A percentile compares a stretch with the other conserved stretches of the same genome.
Conservation (phyloP, 2,888 invertebrate genomes). For the Sarcophaga subvicina region DNA sequence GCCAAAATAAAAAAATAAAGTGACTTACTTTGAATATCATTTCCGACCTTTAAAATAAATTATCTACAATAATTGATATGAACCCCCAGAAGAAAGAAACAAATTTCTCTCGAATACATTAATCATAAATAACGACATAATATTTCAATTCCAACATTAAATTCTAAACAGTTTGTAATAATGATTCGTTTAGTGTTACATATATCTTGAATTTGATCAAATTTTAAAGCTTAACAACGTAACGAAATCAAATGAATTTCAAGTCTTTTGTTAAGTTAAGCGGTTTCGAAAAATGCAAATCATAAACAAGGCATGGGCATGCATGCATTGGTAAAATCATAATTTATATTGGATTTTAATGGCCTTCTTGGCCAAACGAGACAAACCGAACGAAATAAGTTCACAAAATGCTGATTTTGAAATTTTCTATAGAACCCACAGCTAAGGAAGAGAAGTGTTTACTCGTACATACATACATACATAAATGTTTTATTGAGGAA, state of each 20-base stretch:
- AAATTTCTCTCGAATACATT: no score
- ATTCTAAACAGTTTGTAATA: no score
- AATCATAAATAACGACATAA: no score
- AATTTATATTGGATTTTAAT: slow-evolving; percentile 47
- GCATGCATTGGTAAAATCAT: slow-evolving; percentile 9
- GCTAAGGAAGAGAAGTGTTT: not conserved
- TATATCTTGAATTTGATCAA: not conserved
- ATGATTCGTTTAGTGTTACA: no score
- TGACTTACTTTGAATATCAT: no score
- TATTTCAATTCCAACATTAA: no score
- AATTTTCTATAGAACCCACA: slow-evolving; percentile 27
- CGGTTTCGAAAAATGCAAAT: not conserved
- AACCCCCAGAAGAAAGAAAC: no score
- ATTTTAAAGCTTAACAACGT: not conserved
- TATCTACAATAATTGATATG: no score
- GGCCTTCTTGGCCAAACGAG: not conserved
- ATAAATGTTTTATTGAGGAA: slow-evolving; percentile 41
- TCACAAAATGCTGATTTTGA: slow-evolving; percentile 55
- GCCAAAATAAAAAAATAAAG: no score
- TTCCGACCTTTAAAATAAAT: no score
- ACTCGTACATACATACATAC: not conserved
- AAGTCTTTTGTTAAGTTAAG: not conserved
- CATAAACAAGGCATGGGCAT: not conserved
- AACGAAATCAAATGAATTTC: not conserved
- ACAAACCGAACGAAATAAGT: slow-evolving; percentile 14